These are phyloP conservation scores for Benitochromis conjunctus DNA, from an alignment of 2,113 vertebrate genomes.

Conservation along the genomic window DNA sequence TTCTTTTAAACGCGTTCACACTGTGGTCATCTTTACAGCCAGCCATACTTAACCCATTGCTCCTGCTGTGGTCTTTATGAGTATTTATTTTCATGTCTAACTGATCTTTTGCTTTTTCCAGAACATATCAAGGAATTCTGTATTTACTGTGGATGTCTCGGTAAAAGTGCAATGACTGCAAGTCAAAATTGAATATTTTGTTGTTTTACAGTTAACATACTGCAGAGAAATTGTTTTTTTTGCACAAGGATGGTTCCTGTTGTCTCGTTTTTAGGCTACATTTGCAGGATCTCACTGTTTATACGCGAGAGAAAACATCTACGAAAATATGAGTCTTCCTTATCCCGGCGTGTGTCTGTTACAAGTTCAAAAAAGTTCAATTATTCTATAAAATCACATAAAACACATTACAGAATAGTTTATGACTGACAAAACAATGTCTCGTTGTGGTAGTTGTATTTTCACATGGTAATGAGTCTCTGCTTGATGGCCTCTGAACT, in stretches of 20 bases:
- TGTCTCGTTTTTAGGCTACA: not conserved
- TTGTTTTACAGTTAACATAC: not conserved
- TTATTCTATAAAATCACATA: conserved; percentile 27
- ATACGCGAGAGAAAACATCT: not conserved
- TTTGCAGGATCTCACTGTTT: not conserved
- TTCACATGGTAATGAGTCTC: conserved; percentile 26
- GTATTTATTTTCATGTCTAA: not conserved
- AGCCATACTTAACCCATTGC: not conserved
- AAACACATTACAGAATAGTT: not conserved
- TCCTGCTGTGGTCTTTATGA: not conserved
- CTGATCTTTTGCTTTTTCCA: not conserved
- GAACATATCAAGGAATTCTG: not conserved
- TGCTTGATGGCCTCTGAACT: conserved; percentile 44
- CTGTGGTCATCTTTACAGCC: not conserved
- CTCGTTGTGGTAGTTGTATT: conserved; percentile 27
- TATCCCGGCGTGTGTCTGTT: not conserved
- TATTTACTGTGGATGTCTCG: not conserved
- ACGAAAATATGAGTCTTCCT: not conserved
- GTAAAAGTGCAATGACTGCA: not conserved
- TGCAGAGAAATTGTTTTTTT: not conserved
- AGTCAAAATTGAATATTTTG: not conserved
- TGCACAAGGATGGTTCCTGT: no score
- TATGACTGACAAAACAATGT: not conserved
- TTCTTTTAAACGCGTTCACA: not conserved
- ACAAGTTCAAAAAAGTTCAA: not conserved